These are phyloP conservation scores for Phaenicophaeus curvirostris DNA, from an alignment of 2,797 vertebrate genomes.

Conservation along the genomic window DNA sequence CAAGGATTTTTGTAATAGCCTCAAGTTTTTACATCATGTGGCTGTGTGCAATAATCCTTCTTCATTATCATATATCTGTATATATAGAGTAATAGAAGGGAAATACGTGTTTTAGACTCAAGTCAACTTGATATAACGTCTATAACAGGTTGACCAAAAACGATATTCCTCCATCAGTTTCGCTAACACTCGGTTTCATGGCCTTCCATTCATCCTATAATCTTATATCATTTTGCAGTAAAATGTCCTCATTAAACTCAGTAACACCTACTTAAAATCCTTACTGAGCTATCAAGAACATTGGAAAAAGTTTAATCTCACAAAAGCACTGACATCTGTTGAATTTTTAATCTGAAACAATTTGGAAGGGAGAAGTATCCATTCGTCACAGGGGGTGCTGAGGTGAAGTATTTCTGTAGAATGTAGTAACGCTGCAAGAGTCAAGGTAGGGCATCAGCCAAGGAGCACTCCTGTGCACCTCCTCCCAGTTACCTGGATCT, in stretches of 20 bases:
- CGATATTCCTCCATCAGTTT: not conserved
- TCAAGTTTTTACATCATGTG: not conserved
- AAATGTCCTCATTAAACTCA: not conserved
- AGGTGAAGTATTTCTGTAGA: not conserved
- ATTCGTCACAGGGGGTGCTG: not conserved
- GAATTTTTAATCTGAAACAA: not conserved
- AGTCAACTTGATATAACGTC: not conserved
- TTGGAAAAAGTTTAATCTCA: not conserved
- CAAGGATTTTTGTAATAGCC: not conserved
- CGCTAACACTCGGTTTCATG: accelerated
- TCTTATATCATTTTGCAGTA: not conserved
- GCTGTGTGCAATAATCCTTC: not conserved
- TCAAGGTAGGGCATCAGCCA: not conserved
- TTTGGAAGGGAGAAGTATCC: not conserved
- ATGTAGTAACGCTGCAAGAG: not conserved
- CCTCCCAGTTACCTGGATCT: not conserved
- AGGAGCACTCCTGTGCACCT: not conserved
- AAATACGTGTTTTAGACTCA: not conserved
- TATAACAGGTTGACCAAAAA: not conserved
- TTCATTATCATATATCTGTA: not conserved
- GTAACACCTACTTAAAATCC: not conserved
- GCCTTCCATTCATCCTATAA: not conserved
- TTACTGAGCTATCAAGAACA: not conserved
- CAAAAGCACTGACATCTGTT: not conserved
- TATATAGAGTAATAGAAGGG: not conserved